Percentiles rank a stretch among this genome's conserved stretches.
Conservation (phyloP, 2,797 vertebrate species). For the Hozukius guyotensis region DNA sequence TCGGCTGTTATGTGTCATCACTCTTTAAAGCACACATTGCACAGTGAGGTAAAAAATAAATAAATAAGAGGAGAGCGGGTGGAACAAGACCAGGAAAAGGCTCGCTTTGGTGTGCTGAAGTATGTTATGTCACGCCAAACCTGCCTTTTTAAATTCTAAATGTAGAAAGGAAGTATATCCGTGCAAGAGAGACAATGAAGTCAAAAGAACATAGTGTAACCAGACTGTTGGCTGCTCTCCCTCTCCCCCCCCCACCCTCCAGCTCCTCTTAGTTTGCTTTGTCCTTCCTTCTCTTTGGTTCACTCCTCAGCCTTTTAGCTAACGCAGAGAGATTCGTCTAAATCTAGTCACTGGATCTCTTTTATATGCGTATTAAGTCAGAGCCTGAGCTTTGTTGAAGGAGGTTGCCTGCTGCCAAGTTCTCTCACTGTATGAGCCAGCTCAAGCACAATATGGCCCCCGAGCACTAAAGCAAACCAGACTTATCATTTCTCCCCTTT, state of each 20-base stretch:
- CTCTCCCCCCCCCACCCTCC: conserved; percentile 28
- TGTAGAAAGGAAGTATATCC: conserved; percentile 14
- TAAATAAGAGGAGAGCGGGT: neutral
- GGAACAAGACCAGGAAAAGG: neutral
- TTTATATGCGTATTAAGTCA: conserved; percentile 36
- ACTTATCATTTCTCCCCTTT: neutral
- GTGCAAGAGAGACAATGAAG: conserved; percentile 31
- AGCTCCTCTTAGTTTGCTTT: conserved; percentile 34
- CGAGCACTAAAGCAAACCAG: neutral
- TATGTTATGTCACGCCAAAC: neutral
- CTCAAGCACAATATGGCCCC: conserved; percentile 20
- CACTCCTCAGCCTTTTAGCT: conserved; percentile 25
- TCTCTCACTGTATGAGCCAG: conserved; percentile 10
- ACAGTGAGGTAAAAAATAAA: neutral
- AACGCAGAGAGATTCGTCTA: conserved; percentile 13
- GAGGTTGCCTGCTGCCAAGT: conserved; percentile 26
- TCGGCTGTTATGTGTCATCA: conserved; percentile 29
- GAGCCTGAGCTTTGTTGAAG: conserved; percentile 29
- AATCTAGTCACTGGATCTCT: conserved; percentile 30
- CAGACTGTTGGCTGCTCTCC: conserved; percentile 39
- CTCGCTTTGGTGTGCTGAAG: neutral
- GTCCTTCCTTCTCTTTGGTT: conserved; percentile 23
- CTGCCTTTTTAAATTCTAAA: conserved; percentile 15
- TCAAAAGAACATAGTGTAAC: conserved; percentile 48
- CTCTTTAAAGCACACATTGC: conserved; percentile 18